These are phyloP conservation scores for Phymorhynchus buccinoides DNA, from an alignment of 1,140 invertebrate genomes.

Conservation along the genomic window DNA sequence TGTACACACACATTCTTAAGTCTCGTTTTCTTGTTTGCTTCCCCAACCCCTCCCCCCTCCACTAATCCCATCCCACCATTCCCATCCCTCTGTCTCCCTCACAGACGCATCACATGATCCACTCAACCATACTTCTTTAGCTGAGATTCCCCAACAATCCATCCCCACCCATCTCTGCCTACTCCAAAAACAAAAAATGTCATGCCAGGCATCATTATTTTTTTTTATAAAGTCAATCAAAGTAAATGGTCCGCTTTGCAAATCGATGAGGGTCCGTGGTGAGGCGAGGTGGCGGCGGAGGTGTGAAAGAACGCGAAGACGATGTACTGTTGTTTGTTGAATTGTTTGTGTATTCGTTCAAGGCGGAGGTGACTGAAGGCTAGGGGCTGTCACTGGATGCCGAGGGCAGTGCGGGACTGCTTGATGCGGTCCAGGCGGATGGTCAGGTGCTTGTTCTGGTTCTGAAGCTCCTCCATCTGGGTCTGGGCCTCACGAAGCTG, in stretches of 20 bases:
- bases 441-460: constrained; percentile 95
- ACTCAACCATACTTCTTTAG: background rate
- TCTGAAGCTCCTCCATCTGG: constrained; percentile 97
- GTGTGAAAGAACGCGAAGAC: background rate
- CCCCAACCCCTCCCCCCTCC: too few relatives aligned
- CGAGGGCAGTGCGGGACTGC: constrained; percentile 79
- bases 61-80: too few relatives aligned
- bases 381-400: constrained; percentile 54
- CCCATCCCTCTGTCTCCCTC: too few relatives aligned
- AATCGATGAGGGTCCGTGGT: too few relatives aligned
- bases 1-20: background rate
- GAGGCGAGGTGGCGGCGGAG: background rate
- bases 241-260: background rate
- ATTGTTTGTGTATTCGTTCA: too few relatives aligned
- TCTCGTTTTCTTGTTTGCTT: background rate
- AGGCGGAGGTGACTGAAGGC: background rate
- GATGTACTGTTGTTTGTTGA: too few relatives aligned
- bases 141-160: background rate
- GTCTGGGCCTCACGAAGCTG: constrained; percentile 95
- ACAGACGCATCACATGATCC: background rate
- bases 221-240: background rate
- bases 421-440: constrained; percentile 98
- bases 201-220: background rate
- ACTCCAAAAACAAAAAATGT: too few relatives aligned
- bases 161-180: background rate